phyloP scores from a whole-genome alignment of 2,888 invertebrate genomes.

The Seira musarum region DNA sequence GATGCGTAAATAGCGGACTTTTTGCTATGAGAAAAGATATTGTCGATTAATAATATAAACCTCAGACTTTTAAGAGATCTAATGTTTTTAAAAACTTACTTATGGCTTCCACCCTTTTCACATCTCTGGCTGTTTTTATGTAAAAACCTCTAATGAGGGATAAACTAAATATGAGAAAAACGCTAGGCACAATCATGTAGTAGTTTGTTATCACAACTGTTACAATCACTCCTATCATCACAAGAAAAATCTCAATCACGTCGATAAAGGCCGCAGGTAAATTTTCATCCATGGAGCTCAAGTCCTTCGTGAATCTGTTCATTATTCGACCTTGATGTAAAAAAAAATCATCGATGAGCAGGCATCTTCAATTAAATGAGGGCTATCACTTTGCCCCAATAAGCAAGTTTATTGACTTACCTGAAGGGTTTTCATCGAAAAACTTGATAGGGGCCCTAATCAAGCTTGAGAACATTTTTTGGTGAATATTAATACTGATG shows the following conservation, averaged over 20 bases:
- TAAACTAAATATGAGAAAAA: slow-evolving; percentile 33
- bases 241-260: slow-evolving; percentile 76
- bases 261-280: slow-evolving; percentile 73
- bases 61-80: too few relatives aligned
- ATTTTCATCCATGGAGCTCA: slow-evolving; percentile 84
- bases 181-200: slow-evolving; percentile 38
- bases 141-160: slow-evolving; percentile 51
- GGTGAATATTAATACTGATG: slow-evolving; percentile 73
- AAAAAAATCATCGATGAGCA: not conserved
- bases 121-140: slow-evolving; percentile 49
- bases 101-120: slow-evolving; percentile 54
- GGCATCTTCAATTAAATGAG: not conserved
- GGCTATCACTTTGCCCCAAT: not conserved
- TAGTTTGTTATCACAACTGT: slow-evolving; percentile 73
- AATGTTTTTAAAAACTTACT: slow-evolving; percentile 45
- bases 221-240: slow-evolving; percentile 74
- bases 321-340: slow-evolving; percentile 79
- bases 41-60: too few relatives aligned
- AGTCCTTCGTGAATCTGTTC: slow-evolving; percentile 88
- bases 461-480: slow-evolving; percentile 74
- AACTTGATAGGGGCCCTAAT: slow-evolving; percentile 72
- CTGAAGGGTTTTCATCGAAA: slow-evolving; percentile 66
- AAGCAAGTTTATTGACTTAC: slow-evolving; percentile 34
- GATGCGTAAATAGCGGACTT: slow-evolving; percentile 94
- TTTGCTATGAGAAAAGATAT: too few relatives aligned